A percentile compares a stretch with the other conserved stretches of the same genome.
Evolutionary conservation across 2,888 invertebrate species (phyloP).

Genomic region (Teleogryllus oceanicus): DNA sequence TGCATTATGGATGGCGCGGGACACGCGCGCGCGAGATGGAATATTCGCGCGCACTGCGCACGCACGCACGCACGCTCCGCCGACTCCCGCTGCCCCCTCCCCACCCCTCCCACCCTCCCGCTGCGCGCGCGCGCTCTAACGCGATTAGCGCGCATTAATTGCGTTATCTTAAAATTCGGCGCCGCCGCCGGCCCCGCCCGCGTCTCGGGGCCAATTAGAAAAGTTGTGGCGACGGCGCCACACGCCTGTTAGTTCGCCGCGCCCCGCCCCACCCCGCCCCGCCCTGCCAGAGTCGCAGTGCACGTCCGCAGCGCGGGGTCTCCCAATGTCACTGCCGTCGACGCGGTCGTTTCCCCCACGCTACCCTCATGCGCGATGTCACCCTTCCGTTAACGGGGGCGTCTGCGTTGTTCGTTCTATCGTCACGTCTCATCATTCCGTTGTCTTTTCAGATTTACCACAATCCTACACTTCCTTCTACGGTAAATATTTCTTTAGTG

Average conservation of each 20-base stretch:
- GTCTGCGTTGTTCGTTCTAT: too few relatives aligned
- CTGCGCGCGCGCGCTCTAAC: neutral
- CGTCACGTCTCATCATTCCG: too few relatives aligned
- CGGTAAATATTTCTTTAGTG: too few relatives aligned
- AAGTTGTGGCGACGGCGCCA: constrained; percentile 6
- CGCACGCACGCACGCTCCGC: neutral
- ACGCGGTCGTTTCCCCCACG: too few relatives aligned
- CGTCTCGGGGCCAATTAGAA: neutral
- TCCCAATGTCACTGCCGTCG: too few relatives aligned
- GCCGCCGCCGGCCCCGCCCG: neutral
- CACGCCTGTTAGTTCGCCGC: neutral
- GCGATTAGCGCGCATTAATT: neutral
- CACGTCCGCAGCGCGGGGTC: too few relatives aligned
- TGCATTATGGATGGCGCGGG: neutral
- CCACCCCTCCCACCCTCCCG: neutral
- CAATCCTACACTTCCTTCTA: too few relatives aligned
- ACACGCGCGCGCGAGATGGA: neutral
- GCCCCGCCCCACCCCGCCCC: too few relatives aligned
- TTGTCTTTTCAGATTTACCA: too few relatives aligned
- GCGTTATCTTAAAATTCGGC: constrained; percentile 1
- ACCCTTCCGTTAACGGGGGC: too few relatives aligned
- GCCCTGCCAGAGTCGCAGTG: too few relatives aligned
- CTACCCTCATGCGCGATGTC: too few relatives aligned
- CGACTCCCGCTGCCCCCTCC: neutral
- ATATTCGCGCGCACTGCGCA: neutral